These are phyloP conservation scores for Drosophila parthenogenetica DNA, from an alignment of 2,888 invertebrate species.

Conservation along the genomic window DNA sequence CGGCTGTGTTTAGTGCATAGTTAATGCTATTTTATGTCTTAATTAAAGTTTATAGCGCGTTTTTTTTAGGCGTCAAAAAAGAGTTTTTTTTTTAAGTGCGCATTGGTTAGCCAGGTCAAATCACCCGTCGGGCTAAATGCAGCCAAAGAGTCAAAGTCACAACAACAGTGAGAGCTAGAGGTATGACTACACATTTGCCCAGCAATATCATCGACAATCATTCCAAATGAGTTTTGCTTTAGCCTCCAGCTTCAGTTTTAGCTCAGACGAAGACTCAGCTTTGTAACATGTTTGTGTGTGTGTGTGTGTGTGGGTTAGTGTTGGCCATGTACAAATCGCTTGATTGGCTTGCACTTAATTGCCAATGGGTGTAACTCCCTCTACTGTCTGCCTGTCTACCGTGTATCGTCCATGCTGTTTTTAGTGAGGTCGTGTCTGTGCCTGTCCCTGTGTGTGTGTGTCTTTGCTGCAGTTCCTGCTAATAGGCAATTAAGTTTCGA, in stretches of 20 bases:
- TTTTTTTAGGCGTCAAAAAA: conserved; percentile 77
- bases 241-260: conserved; percentile 4
- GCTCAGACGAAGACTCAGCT: background rate
- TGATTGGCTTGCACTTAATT: conserved; percentile 79
- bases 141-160: conserved; percentile 1
- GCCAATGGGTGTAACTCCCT: conserved; percentile 71
- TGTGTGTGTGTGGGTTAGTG: conserved; percentile 53
- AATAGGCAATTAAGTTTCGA: conserved; percentile 75
- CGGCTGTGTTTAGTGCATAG: conserved; percentile 63
- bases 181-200: conserved; percentile 31
- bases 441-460: conserved; percentile 31
- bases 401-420: conserved; percentile 24
- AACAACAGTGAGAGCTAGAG: background rate
- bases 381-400: conserved; percentile 5
- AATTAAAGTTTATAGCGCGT: conserved; percentile 81
- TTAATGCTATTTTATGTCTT: conserved; percentile 82
- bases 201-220: conserved; percentile 56
- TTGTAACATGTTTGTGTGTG: background rate
- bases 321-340: conserved; percentile 77
- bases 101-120: conserved; percentile 60
- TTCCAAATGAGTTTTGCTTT: conserved; percentile 58
- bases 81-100: conserved; percentile 45
- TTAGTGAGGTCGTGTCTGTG: conserved; percentile 65
- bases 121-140: conserved; percentile 44
- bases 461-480: conserved; percentile 66